A percentile compares a stretch with the other conserved stretches of the same genome.
These are phyloP conservation scores for Pogonocherus hispidulus DNA, from an alignment of 2,888 invertebrate genomes.

Conservation along the genomic window DNA sequence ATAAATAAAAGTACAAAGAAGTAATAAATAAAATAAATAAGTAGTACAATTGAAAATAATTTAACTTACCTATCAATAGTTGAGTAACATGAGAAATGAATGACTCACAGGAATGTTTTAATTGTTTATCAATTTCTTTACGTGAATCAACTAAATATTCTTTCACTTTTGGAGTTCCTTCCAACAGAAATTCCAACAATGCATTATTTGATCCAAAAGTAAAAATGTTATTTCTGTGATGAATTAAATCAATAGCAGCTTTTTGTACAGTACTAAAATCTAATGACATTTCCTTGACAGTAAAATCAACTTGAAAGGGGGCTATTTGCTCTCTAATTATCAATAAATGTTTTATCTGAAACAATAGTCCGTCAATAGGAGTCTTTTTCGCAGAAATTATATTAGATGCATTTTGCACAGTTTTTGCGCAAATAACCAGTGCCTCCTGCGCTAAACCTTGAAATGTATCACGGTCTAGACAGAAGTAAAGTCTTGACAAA, in stretches of 20 bases:
- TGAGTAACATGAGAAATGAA: slow-evolving; percentile 87
- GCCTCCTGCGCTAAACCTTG: slow-evolving; percentile 97
- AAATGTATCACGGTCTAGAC: slow-evolving; percentile 95
- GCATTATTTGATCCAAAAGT: slow-evolving; percentile 87
- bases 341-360: slow-evolving; percentile 96
- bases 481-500: slow-evolving; percentile 91
- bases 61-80: slow-evolving; percentile 81
- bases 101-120: slow-evolving; percentile 90
- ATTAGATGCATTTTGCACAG: slow-evolving; percentile 85
- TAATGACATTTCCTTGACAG: slow-evolving; percentile 91
- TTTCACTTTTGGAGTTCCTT: slow-evolving; percentile 94
- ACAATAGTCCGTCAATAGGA: slow-evolving; percentile 93
- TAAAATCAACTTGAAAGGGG: slow-evolving; percentile 87
- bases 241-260: slow-evolving; percentile 82
- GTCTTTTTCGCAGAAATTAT: slow-evolving; percentile 83
- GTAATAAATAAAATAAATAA: too few relatives aligned
- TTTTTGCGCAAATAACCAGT: slow-evolving; percentile 90
- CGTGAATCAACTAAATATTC: slow-evolving; percentile 95
- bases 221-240: slow-evolving; percentile 88
- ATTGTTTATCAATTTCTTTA: slow-evolving; percentile 93
- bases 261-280: slow-evolving; percentile 95
- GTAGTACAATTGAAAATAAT: too few relatives aligned
- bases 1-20: too few relatives aligned
- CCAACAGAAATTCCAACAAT: slow-evolving; percentile 89
- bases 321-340: slow-evolving; percentile 98